A percentile compares a stretch with the other conserved stretches of the same genome.
These are phyloP conservation scores for Gortyna flavago DNA, from an alignment of 2,888 invertebrate species.

Conservation along the genomic window DNA sequence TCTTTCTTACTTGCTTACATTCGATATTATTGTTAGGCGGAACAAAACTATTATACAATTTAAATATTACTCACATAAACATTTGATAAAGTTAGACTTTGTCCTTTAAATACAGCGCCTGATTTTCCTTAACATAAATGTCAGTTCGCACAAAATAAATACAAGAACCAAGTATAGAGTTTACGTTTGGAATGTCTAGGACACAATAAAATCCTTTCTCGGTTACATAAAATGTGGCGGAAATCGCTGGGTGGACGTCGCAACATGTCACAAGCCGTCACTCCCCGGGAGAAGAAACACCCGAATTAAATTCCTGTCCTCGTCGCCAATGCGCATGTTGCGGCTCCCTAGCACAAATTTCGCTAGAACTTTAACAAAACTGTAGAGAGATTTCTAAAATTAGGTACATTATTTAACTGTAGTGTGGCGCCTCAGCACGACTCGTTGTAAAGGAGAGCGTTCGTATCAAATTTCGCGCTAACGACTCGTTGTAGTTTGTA, in stretches of 20 bases:
- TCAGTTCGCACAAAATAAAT: slow-evolving; percentile 28
- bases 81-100: slow-evolving; percentile 3
- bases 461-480: slow-evolving; percentile 76
- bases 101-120: background rate
- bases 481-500: slow-evolving; percentile 68
- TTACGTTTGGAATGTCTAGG: slow-evolving; percentile 64
- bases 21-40: slow-evolving; percentile 1
- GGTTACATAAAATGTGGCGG: slow-evolving; percentile 78
- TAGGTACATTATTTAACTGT: slow-evolving; percentile 73
- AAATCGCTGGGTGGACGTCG: slow-evolving; percentile 79
- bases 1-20: background rate
- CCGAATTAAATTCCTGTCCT: slow-evolving; percentile 87
- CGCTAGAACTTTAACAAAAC: slow-evolving; percentile 74
- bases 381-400: slow-evolving; percentile 75
- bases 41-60: background rate
- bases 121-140: slow-evolving; percentile 9
- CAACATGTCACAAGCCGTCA: slow-evolving; percentile 83
- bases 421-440: slow-evolving; percentile 60
- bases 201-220: slow-evolving; percentile 76
- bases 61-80: background rate
- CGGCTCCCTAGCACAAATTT: slow-evolving; percentile 74
- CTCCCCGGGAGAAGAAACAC: slow-evolving; percentile 79
- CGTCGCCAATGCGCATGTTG: slow-evolving; percentile 73
- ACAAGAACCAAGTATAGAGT: slow-evolving; percentile 51
- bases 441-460: slow-evolving; percentile 50